Evolutionary conservation across 2,888 invertebrate species (phyloP), one percentile per base, ranked within the genome.

Genomic region (Amorpha juglandis): DNA sequence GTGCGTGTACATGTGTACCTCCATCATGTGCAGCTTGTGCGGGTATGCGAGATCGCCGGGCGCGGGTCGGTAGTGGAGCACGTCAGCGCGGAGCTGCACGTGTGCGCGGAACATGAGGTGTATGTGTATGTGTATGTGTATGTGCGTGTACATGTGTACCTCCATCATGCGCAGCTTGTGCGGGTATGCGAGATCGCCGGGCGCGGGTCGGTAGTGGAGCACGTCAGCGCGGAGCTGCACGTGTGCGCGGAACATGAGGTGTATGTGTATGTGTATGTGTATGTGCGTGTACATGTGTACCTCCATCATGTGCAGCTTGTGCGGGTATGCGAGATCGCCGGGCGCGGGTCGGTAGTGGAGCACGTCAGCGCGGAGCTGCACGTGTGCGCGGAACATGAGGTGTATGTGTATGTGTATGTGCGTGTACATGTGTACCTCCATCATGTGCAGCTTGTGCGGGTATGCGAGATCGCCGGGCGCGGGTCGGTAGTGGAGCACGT

Each of bases 91-190:
- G 69, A 99, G 95, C 87, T 98, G 99, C 74, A 99, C 95, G 92
- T 98, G 97, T 0, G 98, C 98, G 63, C 99, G 95, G 89, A 98
- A 99, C 50, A 99, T 99, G 50, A 99, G 95, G 27, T 27, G 27
- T 27, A 3, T 3, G 27, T 27, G 27, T 27, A 4, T 27, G 27
- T 27, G 4, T 27, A 27, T 48, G 52, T 27, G 38, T 27, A 16
- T 21, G 62, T 47, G 45, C 16, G 21, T 21, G 21, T 21, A 12
- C 45, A 9, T 48, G 19, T 7, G 14, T 73, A 94, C 97, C 95
- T 99, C 98, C 98, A 99, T 99, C 97, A 99, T 99, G 86, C 97
- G 96, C 70, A 99, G 93, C 87, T 99, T 99, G 78, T 99, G 98
- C 0, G 99, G 99, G 93, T 99, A 99, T 0, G 99, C 99, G 69